phyloP scores from a whole-genome alignment of 2,113 vertebrate species.

The Myotis yumanensis region DNA sequence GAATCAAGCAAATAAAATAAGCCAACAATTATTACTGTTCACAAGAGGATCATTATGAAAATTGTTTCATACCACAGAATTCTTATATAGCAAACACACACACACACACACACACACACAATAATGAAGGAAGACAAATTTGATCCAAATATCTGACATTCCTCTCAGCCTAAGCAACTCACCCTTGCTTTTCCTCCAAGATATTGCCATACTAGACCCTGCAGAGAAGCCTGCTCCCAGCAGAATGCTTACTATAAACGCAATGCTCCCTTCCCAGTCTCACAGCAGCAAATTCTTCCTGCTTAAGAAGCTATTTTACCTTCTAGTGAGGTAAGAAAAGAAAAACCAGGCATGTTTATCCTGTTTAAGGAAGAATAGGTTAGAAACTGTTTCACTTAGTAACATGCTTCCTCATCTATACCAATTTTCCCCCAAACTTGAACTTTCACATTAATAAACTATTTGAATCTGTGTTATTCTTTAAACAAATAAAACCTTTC shows the following conservation, averaged over 20 bases:
- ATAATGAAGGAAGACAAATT: neutral
- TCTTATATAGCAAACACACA: neutral
- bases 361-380: neutral
- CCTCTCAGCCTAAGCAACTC: neutral
- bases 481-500: slow-evolving; percentile 15
- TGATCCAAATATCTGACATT: neutral
- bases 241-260: neutral
- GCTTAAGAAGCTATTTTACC: neutral
- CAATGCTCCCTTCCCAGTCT: neutral
- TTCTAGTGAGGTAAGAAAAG: neutral
- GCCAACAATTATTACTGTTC: neutral
- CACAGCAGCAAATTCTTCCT: neutral
- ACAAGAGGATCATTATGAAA: slow-evolving; percentile 33
- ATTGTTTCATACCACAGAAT: neutral
- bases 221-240: neutral
- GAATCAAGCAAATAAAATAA: slow-evolving; percentile 33
- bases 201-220: neutral
- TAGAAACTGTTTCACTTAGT: neutral
- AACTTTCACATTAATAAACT: neutral
- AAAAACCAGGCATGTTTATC: neutral
- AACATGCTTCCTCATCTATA: neutral
- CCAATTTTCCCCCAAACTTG: neutral
- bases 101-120: neutral
- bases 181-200: neutral
- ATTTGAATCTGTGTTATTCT: neutral